Evolutionary conservation across 2,113 vertebrate species (phyloP).

Genomic region (Sceloporus tristichus): DNA sequence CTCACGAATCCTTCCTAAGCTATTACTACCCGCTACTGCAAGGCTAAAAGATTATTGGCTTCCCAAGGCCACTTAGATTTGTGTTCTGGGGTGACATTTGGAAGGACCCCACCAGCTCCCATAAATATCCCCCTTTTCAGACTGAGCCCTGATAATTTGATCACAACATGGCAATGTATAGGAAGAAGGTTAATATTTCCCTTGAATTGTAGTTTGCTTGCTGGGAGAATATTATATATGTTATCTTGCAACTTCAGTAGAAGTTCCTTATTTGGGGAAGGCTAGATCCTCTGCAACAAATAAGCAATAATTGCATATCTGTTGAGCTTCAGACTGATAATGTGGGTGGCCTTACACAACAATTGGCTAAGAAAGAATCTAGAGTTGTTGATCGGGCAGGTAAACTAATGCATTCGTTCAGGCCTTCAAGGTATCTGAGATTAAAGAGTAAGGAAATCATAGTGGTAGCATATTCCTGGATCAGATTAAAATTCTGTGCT

Average conservation of each 20-base stretch:
- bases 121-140: not conserved
- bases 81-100: not conserved
- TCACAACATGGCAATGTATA: not conserved
- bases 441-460: not conserved
- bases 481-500: slow-evolving; percentile 12
- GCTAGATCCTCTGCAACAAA: not conserved
- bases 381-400: not conserved
- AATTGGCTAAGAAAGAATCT: not conserved
- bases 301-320: not conserved
- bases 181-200: not conserved
- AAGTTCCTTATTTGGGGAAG: not conserved
- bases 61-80: not conserved
- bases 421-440: not conserved
- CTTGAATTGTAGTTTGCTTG: not conserved
- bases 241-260: not conserved
- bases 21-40: not conserved
- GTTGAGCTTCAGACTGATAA: not conserved
- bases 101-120: not conserved
- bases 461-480: not conserved
- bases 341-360: too few relatives aligned
- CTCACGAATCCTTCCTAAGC: not conserved
- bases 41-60: not conserved
- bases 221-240: not conserved
- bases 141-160: not conserved
- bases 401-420: not conserved